A percentile compares a stretch with the other conserved stretches of the same genome.
These are phyloP conservation scores for Gymnobelideus leadbeateri DNA, from an alignment of 2,113 vertebrate species.

Conservation along the genomic window DNA sequence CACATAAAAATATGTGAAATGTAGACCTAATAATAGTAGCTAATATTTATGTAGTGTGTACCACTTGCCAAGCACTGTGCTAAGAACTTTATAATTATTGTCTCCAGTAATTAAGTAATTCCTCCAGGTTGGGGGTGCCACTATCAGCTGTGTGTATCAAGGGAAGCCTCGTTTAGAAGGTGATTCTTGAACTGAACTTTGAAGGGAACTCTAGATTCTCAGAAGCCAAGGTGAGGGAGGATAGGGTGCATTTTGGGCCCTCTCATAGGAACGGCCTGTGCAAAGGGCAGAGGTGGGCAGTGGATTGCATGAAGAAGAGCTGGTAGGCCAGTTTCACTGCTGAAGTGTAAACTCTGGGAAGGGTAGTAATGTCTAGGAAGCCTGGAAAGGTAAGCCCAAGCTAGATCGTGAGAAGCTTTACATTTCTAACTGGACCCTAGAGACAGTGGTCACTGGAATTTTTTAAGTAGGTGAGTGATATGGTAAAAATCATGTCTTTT, in stretches of 20 bases:
- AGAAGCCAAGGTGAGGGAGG: background rate
- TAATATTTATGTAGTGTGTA: background rate
- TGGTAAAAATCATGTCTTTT: background rate
- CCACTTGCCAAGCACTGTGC: background rate
- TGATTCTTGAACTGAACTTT: background rate
- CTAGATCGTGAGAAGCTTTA: background rate
- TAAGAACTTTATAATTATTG: background rate
- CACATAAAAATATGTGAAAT: background rate
- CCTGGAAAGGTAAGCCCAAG: background rate
- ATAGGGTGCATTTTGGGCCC: background rate
- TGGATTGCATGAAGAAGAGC: background rate
- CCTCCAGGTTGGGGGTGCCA: background rate
- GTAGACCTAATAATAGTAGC: background rate
- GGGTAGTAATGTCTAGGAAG: background rate
- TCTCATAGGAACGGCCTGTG: background rate
- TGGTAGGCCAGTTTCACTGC: background rate
- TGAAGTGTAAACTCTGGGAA: background rate
- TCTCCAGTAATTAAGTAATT: background rate
- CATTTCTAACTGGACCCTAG: background rate
- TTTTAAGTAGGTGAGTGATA: background rate
- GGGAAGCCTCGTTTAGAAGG: background rate
- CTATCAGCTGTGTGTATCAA: background rate
- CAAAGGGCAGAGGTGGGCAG: background rate
- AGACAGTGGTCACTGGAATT: background rate
- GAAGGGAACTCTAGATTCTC: background rate